Conservation (phyloP, 2,888 invertebrate species). For the Hyposoter didymator region DNA sequence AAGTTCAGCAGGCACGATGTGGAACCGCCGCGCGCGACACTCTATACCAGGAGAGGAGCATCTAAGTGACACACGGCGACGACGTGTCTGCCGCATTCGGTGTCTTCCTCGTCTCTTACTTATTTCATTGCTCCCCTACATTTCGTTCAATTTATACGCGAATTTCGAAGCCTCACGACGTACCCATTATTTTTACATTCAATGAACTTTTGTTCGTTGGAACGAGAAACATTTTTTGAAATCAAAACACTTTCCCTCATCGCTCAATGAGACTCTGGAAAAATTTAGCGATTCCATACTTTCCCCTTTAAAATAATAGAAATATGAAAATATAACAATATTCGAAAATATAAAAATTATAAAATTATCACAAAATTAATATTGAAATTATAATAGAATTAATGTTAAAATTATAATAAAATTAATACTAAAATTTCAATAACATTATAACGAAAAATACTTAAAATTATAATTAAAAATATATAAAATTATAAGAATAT, state of each 20-base stretch:
- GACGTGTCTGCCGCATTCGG: conserved; percentile 33
- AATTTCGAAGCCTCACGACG: neutral
- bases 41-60: conserved; percentile 39
- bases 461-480: no score
- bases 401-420: no score
- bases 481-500: no score
- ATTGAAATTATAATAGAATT: no score
- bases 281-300: no score
- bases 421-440: no score
- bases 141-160: neutral
- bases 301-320: no score
- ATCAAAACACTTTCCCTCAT: neutral
- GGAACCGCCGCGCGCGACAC: conserved; percentile 47
- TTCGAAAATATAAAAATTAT: no score
- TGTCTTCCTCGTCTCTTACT: conserved; percentile 18
- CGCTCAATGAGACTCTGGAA: no score
- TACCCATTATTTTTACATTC: neutral
- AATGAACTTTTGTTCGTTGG: neutral
- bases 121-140: conserved; percentile 8
- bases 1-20: conserved; percentile 28
- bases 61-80: conserved; percentile 53
- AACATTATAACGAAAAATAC: no score
- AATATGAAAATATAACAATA: no score
- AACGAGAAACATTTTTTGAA: neutral
- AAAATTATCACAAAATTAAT: no score